Percentiles rank a stretch among this genome's conserved stretches.
Conservation (phyloP, 2,113 vertebrate genomes). For the Prunella fulvescens region DNA sequence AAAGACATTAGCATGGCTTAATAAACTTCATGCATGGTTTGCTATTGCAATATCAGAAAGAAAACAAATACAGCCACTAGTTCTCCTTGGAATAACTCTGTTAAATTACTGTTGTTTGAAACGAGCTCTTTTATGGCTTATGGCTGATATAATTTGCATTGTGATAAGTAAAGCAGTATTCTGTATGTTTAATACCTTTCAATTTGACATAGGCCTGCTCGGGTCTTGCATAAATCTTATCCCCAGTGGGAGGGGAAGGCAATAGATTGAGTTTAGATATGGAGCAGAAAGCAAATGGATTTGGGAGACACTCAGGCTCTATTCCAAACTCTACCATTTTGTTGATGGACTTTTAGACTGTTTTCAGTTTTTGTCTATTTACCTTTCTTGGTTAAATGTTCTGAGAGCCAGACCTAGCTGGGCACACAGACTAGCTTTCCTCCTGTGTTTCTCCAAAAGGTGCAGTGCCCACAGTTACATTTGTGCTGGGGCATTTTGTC, state of each 20-base stretch:
- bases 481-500: background rate
- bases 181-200: background rate
- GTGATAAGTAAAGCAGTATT: conserved; percentile 4
- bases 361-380: background rate
- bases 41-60: conserved; percentile 35
- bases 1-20: conserved; percentile 57
- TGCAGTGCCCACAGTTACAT: background rate
- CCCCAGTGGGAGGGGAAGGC: background rate
- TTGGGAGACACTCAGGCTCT: background rate
- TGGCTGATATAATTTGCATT: background rate
- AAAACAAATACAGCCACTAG: conserved; percentile 49
- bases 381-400: background rate
- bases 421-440: background rate
- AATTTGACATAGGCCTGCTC: background rate
- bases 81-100: conserved; percentile 40
- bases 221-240: background rate
- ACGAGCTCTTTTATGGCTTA: conserved; percentile 39
- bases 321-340: background rate
- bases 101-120: conserved; percentile 36
- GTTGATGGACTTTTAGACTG: background rate
- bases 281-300: background rate
- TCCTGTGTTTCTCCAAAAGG: background rate
- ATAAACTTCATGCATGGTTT: conserved; percentile 62
- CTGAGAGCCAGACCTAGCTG: background rate
- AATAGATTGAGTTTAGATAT: background rate